Percentiles rank a stretch among this genome's conserved stretches.
phyloP scores from a whole-genome alignment of 1,140 invertebrate genomes.

The Euura saliciscinereae region DNA sequence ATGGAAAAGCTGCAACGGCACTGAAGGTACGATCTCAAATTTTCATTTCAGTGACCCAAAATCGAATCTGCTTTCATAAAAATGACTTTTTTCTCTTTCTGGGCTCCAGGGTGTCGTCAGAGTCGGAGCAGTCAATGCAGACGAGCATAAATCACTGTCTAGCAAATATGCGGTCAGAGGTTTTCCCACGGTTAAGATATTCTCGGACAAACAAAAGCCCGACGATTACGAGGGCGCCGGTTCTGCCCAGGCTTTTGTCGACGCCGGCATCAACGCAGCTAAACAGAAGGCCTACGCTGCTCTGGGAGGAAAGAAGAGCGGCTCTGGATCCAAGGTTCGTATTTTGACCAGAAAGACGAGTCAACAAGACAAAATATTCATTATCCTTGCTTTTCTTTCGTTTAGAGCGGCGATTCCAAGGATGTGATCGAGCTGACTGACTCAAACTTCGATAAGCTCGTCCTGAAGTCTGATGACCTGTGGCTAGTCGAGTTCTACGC shows the following conservation, averaged over 20 bases:
- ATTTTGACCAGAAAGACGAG: constrained; percentile 3
- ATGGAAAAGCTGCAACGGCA: constrained; percentile 86
- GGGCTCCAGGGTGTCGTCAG: constrained; percentile 83
- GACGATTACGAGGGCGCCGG: constrained; percentile 86
- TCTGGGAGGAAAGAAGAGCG: constrained; percentile 66
- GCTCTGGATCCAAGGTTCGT: constrained; percentile 42
- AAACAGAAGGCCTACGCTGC: constrained; percentile 72
- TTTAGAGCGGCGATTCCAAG: constrained; percentile 59
- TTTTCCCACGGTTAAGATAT: constrained; percentile 97
- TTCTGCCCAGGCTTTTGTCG: constrained; percentile 85
- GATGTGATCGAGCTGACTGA: constrained; percentile 95
- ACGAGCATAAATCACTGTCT: constrained; percentile 84
- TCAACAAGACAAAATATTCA: constrained; percentile 12
- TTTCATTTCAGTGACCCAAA: neutral
- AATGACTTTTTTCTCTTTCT: constrained; percentile 23
- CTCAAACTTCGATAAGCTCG: constrained; percentile 90
- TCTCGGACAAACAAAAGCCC: constrained; percentile 86
- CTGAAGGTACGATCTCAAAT: constrained; percentile 70
- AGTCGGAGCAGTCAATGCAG: constrained; percentile 92
- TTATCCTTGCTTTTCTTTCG: constrained; percentile 1
- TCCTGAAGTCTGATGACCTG: constrained; percentile 89
- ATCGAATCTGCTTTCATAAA: neutral
- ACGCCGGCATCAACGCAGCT: constrained; percentile 77
- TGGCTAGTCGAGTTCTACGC: constrained; percentile 98
- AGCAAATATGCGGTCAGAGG: constrained; percentile 84